These are phyloP conservation scores for Habropoda laboriosa DNA, from an alignment of 1,140 invertebrate species.

Conservation along the genomic window DNA sequence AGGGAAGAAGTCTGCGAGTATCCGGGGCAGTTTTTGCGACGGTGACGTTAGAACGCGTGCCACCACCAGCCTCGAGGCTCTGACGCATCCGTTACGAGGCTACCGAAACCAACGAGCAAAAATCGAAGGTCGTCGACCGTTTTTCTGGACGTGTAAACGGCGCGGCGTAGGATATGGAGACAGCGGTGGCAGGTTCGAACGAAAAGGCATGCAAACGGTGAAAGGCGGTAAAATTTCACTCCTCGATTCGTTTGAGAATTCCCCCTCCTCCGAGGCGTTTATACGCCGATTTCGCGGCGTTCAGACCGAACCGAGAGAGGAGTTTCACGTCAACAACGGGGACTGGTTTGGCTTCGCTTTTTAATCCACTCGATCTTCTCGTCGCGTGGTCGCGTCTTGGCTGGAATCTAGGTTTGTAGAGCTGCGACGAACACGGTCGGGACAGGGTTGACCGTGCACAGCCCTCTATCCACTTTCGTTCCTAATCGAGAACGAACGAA, in stretches of 20 bases:
- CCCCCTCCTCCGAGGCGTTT: conserved; percentile 27
- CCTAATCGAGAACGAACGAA: conserved; percentile 1
- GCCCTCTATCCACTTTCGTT: conserved; percentile 28
- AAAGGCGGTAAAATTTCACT: conserved; percentile 71
- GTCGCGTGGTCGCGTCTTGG: not conserved
- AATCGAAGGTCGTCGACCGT: conserved; percentile 18
- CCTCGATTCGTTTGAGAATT: conserved; percentile 59
- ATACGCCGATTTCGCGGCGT: conserved; percentile 49
- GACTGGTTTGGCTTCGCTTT: conserved; percentile 65
- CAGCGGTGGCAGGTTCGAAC: conserved; percentile 52
- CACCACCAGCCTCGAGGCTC: conserved; percentile 7
- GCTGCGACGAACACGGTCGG: conserved; percentile 27
- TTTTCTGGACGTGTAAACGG: too few species aligned
- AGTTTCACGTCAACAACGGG: conserved; percentile 57
- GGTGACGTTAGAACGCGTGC: conserved; percentile 61
- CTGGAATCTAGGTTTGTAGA: conserved; percentile 68
- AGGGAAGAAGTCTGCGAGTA: conserved; percentile 15
- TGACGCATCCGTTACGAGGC: conserved; percentile 13
- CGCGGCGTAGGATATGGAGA: conserved; percentile 17
- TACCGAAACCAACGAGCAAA: not conserved
- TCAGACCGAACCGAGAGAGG: conserved; percentile 35
- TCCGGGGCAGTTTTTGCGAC: conserved; percentile 61
- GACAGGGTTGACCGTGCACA: conserved; percentile 15
- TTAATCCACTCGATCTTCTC: conserved; percentile 59
- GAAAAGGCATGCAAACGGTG: conserved; percentile 63